These are phyloP conservation scores for Phengaris arion DNA, from an alignment of 2,888 invertebrate species.

Conservation along the genomic window DNA sequence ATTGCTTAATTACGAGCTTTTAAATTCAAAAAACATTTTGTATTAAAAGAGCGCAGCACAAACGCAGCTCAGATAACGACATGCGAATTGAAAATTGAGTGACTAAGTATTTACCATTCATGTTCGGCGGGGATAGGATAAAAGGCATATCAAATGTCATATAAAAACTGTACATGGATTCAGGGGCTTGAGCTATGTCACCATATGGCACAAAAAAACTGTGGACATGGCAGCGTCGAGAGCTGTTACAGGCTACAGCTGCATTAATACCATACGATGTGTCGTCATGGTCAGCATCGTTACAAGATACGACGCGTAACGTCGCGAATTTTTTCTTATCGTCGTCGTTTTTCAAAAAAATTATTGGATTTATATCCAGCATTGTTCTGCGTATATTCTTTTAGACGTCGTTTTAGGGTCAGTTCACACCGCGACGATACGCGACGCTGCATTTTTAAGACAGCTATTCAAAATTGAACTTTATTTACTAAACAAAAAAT, in stretches of 20 bases:
- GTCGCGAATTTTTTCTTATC: too few species aligned
- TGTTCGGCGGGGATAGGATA: conserved; percentile 6
- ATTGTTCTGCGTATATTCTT: too few species aligned
- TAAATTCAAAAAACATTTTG: conserved; percentile 8
- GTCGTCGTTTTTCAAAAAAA: too few species aligned
- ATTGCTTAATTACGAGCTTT: conserved; percentile 2
- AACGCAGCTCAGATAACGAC: conserved; percentile 7
- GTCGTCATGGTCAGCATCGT: neutral
- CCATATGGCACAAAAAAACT: conserved; percentile 3
- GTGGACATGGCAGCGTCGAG: conserved; percentile 14
- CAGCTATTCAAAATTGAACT: too few species aligned
- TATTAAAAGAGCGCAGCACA: neutral
- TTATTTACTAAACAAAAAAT: too few species aligned
- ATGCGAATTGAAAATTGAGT: conserved; percentile 19
- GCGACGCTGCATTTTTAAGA: too few species aligned
- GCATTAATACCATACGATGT: neutral
- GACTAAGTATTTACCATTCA: neutral
- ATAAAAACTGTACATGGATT: neutral
- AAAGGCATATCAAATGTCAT: conserved; percentile 17
- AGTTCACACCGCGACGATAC: too few species aligned
- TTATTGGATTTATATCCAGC: too few species aligned
- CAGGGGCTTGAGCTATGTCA: conserved; percentile 1
- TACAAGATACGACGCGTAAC: neutral
- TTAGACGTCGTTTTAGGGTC: too few species aligned
- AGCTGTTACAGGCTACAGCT: neutral